Evolutionary conservation across 2,797 vertebrate genomes (phyloP).

Genomic region (Diplodus sargus): DNA sequence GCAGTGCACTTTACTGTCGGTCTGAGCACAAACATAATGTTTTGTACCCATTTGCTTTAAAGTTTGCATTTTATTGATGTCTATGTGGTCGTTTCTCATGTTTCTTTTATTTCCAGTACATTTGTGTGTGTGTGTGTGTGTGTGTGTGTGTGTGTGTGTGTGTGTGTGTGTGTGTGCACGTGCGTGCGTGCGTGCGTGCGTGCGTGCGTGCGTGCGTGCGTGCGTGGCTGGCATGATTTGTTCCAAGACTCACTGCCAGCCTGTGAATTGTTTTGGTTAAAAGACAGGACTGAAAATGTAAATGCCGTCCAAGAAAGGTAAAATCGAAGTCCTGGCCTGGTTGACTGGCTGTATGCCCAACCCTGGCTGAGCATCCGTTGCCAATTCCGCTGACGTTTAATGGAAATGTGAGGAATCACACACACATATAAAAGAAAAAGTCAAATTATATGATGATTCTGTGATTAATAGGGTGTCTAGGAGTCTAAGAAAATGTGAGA

Average conservation of each 20-base stretch:
- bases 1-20: slow-evolving; percentile 14
- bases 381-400: slow-evolving; percentile 4
- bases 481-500: no score
- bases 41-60: slow-evolving; percentile 7
- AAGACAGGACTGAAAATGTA: slow-evolving; percentile 16
- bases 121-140: slow-evolving; percentile 1
- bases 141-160: no score
- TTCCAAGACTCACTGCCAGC: background rate
- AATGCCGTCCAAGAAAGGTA: slow-evolving; percentile 1
- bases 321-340: slow-evolving; percentile 9
- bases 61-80: slow-evolving; percentile 2
- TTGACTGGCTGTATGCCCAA: slow-evolving; percentile 32
- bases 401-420: slow-evolving; percentile 5
- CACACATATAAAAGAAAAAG: background rate
- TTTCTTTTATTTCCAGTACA: background rate
- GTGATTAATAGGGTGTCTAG: background rate
- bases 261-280: slow-evolving; percentile 12
- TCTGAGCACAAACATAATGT: slow-evolving; percentile 19
- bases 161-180: background rate
- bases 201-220: no score
- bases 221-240: background rate
- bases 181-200: no score
- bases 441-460: slow-evolving; percentile 9
- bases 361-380: background rate
- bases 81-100: background rate